phyloP scores from a whole-genome alignment of 1,140 invertebrate species.

The Drosophila nannoptera region DNA sequence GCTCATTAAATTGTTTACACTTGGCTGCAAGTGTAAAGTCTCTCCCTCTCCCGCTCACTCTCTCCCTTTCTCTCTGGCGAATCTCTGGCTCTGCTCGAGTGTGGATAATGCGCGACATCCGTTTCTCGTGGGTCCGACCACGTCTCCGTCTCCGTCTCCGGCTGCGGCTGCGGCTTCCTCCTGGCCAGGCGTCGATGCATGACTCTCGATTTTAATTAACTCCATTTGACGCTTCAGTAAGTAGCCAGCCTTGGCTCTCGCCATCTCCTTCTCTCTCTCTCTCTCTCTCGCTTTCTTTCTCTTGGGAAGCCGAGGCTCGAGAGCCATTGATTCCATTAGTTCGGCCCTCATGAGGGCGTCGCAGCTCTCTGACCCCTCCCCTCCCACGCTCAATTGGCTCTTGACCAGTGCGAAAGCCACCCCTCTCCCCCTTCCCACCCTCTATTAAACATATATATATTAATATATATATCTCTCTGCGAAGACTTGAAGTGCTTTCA shows the following conservation, averaged over 20 bases:
- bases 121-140: conserved; percentile 35
- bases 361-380: conserved; percentile 4
- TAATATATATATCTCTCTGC: too few species aligned
- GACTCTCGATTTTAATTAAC: conserved; percentile 71
- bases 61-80: conserved; percentile 13
- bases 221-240: conserved; percentile 78
- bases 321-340: conserved; percentile 53
- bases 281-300: not conserved
- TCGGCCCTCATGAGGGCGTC: conserved; percentile 25
- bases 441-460: too few species aligned
- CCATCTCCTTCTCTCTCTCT: conserved; percentile 4
- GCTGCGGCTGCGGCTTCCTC: conserved; percentile 1
- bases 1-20: conserved; percentile 70
- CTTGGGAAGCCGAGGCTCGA: conserved; percentile 17
- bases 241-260: conserved; percentile 37
- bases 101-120: conserved; percentile 78
- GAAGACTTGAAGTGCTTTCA: not conserved
- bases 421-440: too few species aligned
- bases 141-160: not conserved
- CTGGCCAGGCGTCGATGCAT: conserved; percentile 23
- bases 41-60: conserved; percentile 17
- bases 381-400: conserved; percentile 21
- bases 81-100: conserved; percentile 61
- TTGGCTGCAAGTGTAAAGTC: conserved; percentile 65
- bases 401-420: conserved; percentile 8